Evolutionary conservation across 2,113 vertebrate species (phyloP).

Genomic region (Pimephales promelas): DNA sequence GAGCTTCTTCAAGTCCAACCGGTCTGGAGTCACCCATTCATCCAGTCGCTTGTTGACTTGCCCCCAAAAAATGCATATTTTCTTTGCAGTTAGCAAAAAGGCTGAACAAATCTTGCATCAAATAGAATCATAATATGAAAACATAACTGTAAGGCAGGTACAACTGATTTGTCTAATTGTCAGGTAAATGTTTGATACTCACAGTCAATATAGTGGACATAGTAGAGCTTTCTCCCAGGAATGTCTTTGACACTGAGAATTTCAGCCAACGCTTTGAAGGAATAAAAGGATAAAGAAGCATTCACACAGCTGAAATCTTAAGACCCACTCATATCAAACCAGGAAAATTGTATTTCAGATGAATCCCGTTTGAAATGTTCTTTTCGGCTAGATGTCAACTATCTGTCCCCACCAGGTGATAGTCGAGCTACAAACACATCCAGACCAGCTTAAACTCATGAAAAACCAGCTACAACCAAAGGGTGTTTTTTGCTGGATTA

Average conservation of each 20-base stretch:
- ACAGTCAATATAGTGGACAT: constrained; percentile 96
- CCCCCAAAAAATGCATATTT: background rate
- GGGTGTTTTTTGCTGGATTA: background rate
- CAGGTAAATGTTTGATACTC: constrained; percentile 69
- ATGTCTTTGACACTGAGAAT: constrained; percentile 91
- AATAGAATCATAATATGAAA: background rate
- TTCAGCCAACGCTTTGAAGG: constrained; percentile 84
- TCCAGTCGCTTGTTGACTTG: constrained; percentile 93
- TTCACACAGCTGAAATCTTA: background rate
- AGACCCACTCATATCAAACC: no score
- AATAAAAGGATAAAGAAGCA: background rate
- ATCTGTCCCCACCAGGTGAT: no score
- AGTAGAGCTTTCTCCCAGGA: constrained; percentile 85
- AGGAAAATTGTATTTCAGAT: no score
- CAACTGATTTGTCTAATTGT: no score
- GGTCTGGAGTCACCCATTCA: constrained; percentile 91
- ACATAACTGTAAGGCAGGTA: background rate
- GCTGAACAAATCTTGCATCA: background rate
- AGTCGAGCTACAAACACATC: no score
- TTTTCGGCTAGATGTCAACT: no score
- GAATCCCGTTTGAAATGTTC: no score
- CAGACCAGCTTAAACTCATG: background rate
- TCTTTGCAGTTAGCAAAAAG: background rate
- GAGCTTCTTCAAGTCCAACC: constrained; percentile 91
- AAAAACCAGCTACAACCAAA: background rate